These are phyloP conservation scores for Oophaga sylvatica DNA, from an alignment of 2,797 vertebrate species.

Conservation along the genomic window DNA sequence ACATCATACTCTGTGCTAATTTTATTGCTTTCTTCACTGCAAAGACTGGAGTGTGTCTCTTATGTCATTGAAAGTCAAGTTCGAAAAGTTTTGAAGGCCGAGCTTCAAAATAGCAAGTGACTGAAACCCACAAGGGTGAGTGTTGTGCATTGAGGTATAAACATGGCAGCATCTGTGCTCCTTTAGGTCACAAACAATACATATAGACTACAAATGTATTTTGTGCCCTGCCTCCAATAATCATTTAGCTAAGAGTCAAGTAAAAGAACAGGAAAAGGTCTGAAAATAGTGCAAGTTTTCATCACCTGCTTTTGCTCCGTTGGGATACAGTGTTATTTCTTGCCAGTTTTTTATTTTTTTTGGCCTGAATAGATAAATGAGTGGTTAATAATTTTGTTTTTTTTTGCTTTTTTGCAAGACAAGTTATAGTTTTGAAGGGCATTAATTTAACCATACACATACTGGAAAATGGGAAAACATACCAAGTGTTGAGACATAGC, in stretches of 20 bases:
- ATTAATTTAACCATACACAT: too few relatives aligned
- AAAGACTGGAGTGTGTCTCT: conserved; percentile 24
- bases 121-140: not conserved
- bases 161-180: not conserved
- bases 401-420: too few relatives aligned
- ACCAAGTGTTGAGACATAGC: too few relatives aligned
- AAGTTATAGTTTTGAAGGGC: too few relatives aligned
- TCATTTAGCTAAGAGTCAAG: not conserved
- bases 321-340: too few relatives aligned
- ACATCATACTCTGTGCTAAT: conserved; percentile 59
- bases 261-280: not conserved
- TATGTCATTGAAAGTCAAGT: conserved; percentile 44
- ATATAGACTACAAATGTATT: not conserved
- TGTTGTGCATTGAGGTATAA: not conserved
- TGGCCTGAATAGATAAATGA: too few relatives aligned
- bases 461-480: too few relatives aligned
- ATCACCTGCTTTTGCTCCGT: too few relatives aligned
- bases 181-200: not conserved
- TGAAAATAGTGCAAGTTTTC: too few relatives aligned
- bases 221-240: not conserved
- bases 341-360: too few relatives aligned
- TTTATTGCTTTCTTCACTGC: conserved; percentile 54
- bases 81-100: conserved; percentile 37
- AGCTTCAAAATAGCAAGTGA: not conserved
- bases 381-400: too few relatives aligned